Base-by-base conservation (phyloP, 2,113 vertebrate genomes). In the Glaucomys volans region DNA sequence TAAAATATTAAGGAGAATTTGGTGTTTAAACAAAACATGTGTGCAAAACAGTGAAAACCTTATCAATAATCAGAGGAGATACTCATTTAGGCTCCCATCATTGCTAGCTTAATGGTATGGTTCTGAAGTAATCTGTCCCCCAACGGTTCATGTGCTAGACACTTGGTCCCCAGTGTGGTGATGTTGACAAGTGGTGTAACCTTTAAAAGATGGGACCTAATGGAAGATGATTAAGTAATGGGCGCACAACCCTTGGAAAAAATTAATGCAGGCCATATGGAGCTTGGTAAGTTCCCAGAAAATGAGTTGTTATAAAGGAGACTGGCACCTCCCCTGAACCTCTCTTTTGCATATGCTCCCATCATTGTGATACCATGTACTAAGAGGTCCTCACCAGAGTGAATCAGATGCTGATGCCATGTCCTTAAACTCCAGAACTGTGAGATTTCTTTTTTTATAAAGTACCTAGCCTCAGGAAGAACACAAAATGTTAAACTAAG, bases 21-120 rank as follows among this genome's bases (percentile, higher is more conserved):
- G 30, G 30, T 75, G 2, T 92, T 13, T 72, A 91, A 94, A 87
- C 44, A 69, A 75, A 95, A 91, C 7, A 9, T 88, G 64, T 90
- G 16, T 79, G 76, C n/a, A 97, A 96, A 90, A 82, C 69, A 18
- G 9, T 90, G 28, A 91, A 67, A 84, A 72, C 20, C 22, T 69
- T 30, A 37, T 80, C 59, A 88, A 30, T 35, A 87, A 95, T 32
- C 85, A 92, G n/a, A 81, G 44, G 88, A 88, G 52, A 47, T 32
- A n/a, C 3, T 66, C 30, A 67, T 37, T 81, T 59, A 79, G 35
- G 47, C 14, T 84, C 35, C 72, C 37, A 75, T 57, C 13, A 77
- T 47, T 44, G 30, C 4, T 18, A 80, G 30, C 30, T 9, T 54
- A 54, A 24, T 76, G 59, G 24, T 66, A n/a, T 5, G 13, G 57